Evolutionary conservation across 37 sponge, comb jelly and placozoan species (phyloP).

Genomic region (Dysidea cf. avara): DNA sequence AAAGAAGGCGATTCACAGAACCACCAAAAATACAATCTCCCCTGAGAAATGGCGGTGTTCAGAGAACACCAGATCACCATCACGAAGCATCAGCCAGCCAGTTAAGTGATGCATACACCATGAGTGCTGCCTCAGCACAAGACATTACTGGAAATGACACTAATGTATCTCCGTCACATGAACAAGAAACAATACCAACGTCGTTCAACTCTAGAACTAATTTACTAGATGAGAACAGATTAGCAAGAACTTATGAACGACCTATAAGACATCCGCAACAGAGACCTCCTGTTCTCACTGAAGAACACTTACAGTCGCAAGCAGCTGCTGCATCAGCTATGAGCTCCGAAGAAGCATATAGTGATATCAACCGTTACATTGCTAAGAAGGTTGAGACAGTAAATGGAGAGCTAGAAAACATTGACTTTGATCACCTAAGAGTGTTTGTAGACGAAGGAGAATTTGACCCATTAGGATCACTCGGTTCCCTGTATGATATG

Average conservation of each 20-base stretch:
- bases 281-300: no score
- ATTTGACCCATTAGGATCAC: slow-evolving; percentile 55
- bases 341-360: not conserved
- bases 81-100: not conserved
- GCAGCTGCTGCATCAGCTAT: no score
- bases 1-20: not conserved
- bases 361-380: slow-evolving; percentile 11
- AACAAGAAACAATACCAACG: no score
- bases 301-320: no score
- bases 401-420: slow-evolving; percentile 22
- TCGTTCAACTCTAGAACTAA: no score
- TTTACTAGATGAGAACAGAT: no score
- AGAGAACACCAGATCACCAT: not conserved
- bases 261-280: no score
- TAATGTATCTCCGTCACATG: no score
- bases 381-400: slow-evolving; percentile 20
- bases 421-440: slow-evolving; percentile 29
- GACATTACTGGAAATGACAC: no score
- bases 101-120: no score
- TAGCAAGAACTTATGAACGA: no score
- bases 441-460: slow-evolving; percentile 52
- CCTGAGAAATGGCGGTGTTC: slow-evolving; percentile 9
- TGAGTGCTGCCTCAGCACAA: no score
- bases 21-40: slow-evolving; percentile 1
- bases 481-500: slow-evolving; percentile 65